Evolutionary conservation across 2,113 vertebrate genomes (phyloP), one percentile per base, ranked within the genome.

Genomic region (Cheirogaleus medius): DNA sequence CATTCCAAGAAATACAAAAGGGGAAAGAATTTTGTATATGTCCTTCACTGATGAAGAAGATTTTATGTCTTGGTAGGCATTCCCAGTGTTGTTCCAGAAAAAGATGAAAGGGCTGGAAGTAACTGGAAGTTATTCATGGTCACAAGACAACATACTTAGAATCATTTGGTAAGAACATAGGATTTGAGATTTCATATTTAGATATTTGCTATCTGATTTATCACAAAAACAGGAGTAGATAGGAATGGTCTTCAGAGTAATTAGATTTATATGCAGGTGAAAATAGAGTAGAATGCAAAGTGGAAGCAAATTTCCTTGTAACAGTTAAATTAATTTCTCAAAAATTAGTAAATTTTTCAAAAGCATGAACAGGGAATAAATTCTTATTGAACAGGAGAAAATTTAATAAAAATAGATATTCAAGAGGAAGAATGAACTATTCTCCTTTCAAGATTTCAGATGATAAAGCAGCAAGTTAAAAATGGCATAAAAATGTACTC

Each of bases 361-460:
- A 87, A 83, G 20, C 18, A 47, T 32, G 9, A 13, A 44, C 2
- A 54, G 1, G 18, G 77, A 77, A 47, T n/a, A 91, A 84, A 42
- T 77, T 85, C 15, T 71, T 86, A n/a, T 34, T 85, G 3, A 71
- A 86, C 3, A 60, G 39, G 21, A 17, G 23, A 89, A 74, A 66
- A 66, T 64, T 42, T 76, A 66, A 73, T 76, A 69, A 54, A 76
- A 39, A 20, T 21, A 85, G 54, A 58, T n/a, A 73, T 60, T 78
- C 6, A 74, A 69, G 5, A 68, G 21, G 7, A 90, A 74, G 14
- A 94, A 92, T 66, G 25, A 96, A 85, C 37, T 66, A 34, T 52
- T 87, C 25, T 6, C 27, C 32, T 97, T 83, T 85, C 52, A 87
- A 74, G 49, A 82, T 77, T 92, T 84, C 37, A 71, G 73, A 91